Percentiles rank a stretch among this genome's conserved stretches.
These are phyloP conservation scores for Phortica magna DNA, from an alignment of 2,888 invertebrate genomes.

Conservation along the genomic window DNA sequence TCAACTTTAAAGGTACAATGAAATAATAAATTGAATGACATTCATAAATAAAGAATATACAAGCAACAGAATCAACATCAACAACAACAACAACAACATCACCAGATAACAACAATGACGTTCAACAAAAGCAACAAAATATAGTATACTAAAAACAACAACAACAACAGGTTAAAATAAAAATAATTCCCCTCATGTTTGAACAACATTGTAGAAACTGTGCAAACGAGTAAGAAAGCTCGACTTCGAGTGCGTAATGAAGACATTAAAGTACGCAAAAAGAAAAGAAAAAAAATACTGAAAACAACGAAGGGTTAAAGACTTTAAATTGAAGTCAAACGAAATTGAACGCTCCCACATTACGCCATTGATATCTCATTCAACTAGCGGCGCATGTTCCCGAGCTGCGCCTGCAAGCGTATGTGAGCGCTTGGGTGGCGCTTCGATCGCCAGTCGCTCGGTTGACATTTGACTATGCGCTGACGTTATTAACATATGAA, in stretches of 20 bases:
- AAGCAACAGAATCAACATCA: conserved; percentile 47
- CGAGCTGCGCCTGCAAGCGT: neutral
- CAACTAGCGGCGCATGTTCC: neutral
- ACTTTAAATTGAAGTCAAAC: neutral
- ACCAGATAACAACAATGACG: conserved; percentile 4
- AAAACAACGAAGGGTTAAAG: neutral
- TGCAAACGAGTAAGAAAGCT: neutral
- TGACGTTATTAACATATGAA: conserved; percentile 29
- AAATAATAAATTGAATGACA: conserved; percentile 77
- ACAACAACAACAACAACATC: conserved; percentile 26
- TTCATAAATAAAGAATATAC: conserved; percentile 77
- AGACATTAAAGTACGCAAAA: neutral
- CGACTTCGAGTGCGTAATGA: neutral
- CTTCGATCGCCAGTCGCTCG: neutral
- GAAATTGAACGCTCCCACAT: neutral
- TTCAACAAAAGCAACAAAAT: conserved; percentile 1
- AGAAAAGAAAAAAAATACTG: neutral
- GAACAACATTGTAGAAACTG: neutral
- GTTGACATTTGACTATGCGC: conserved; percentile 34
- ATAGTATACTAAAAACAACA: neutral
- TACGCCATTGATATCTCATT: neutral
- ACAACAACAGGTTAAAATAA: neutral
- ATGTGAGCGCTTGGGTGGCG: conserved; percentile 21
- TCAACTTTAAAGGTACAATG: conserved; percentile 66
- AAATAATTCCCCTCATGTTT: neutral